Base-by-base conservation (phyloP, 2,797 vertebrate genomes). In the Hapalemur alaotrensis region DNA sequence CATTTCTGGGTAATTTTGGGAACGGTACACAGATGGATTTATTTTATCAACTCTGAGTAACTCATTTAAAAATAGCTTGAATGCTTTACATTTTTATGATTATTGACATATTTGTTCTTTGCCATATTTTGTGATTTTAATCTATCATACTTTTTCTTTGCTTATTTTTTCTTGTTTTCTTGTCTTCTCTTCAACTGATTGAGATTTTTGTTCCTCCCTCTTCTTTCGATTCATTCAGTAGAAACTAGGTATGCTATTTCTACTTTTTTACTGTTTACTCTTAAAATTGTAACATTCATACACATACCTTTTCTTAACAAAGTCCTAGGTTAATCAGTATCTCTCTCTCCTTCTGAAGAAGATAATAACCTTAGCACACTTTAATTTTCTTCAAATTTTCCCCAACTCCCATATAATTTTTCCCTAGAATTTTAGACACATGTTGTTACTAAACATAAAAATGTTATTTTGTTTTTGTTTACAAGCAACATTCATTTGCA, bases 61-160 rank as follows among this genome's bases (percentile, higher is more conserved):
- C 5, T 35, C 41, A 79, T 80, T 95, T 78, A 95, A 83, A 97
- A 80, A 57, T 46, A 92, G 92, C 4, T 88, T 88, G 41, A 61
- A 75, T 82, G 50, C 22, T 80, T 92, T 73, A 75, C 7, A 23
- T 38, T 38, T 86, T 92, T 81, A 43, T 91, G 43, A 85, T 96
- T 82, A 59, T 67, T 86, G 17, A 59, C 43, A 63, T 25, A 75
- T 81, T 96, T 95, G 8, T 61, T 86, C 63, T 92, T 90, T 93
- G 15, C 46, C 35, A 59, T 72, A 76, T 81, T 92, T 86, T 84
- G 12, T 83, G 15, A 35, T 79, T 89, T 87, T 84, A 70, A 76
- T 65, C 17, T 25, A 32, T 78, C 15, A 83, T 75, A 35, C 28
- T 35, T 83, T 70, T 78, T 81, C 1, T 86, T 82, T 65, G 81